A percentile compares a stretch with the other conserved stretches of the same genome.
Evolutionary conservation across 2,888 invertebrate genomes (phyloP).

Genomic region (Caenorhabditis doughertyi): DNA sequence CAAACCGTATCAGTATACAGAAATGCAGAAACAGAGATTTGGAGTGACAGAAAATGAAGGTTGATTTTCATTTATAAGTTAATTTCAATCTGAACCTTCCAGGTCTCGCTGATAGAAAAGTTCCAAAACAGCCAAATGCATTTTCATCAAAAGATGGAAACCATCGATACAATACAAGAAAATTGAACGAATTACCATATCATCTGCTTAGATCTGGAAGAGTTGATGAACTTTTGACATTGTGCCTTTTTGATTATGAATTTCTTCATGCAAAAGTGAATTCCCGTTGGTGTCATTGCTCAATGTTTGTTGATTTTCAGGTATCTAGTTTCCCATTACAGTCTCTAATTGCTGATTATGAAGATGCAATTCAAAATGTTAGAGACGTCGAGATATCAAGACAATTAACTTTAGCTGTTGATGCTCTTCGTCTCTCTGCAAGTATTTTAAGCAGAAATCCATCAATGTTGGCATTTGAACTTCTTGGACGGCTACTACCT

Average conservation of each 20-base stretch:
- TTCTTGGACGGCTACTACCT: constrained; percentile 93
- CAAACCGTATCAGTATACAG: constrained; percentile 94
- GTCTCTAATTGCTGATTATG: constrained; percentile 94
- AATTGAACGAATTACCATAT: constrained; percentile 94
- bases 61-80: no score
- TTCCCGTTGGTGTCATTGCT: not conserved
- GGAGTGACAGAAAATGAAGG: constrained; percentile 84
- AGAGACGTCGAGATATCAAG: constrained; percentile 86
- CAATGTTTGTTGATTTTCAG: constrained; percentile 50
- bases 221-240: constrained; percentile 92
- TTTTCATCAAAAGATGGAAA: constrained; percentile 94
- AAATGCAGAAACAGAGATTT: constrained; percentile 91
- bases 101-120: constrained; percentile 87
- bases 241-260: constrained; percentile 96
- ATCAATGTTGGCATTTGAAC: constrained; percentile 95
- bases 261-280: constrained; percentile 93
- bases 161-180: constrained; percentile 91
- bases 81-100: not conserved
- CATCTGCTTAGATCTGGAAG: constrained; percentile 94
- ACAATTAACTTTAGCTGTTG: constrained; percentile 93
- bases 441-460: constrained; percentile 88
- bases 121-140: constrained; percentile 93
- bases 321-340: constrained; percentile 91
- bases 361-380: constrained; percentile 87
- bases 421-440: constrained; percentile 94